Percentiles rank a stretch among this genome's conserved stretches.
phyloP scores from a whole-genome alignment of 2,888 invertebrate species.

The Sinopyrophorus schimmeli region DNA sequence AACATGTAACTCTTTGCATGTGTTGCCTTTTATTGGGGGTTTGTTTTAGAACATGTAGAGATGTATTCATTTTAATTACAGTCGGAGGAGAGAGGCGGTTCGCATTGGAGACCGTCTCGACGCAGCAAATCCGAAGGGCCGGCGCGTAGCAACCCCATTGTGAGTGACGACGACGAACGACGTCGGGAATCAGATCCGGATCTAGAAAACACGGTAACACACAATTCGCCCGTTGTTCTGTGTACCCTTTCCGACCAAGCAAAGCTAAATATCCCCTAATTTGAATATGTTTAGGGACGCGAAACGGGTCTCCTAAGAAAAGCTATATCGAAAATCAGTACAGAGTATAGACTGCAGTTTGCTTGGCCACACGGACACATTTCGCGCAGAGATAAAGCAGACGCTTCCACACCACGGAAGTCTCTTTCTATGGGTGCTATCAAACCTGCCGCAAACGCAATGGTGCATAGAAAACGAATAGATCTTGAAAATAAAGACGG shows the following conservation, averaged over 20 bases:
- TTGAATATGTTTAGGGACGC: slow-evolving; percentile 60
- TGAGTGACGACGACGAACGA: slow-evolving; percentile 48
- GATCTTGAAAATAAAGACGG: slow-evolving; percentile 55
- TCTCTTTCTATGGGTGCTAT: slow-evolving; percentile 87
- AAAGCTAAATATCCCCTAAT: slow-evolving; percentile 29
- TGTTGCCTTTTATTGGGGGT: slow-evolving; percentile 30
- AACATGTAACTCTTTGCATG: slow-evolving; percentile 37
- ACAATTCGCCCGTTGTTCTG: slow-evolving; percentile 40
- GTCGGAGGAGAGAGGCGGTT: slow-evolving; percentile 70
- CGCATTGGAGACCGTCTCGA: slow-evolving; percentile 64
- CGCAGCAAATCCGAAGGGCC: slow-evolving; percentile 82
- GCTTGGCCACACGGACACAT: slow-evolving; percentile 73
- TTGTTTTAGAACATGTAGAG: slow-evolving; percentile 43
- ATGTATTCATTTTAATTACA: slow-evolving; percentile 59
- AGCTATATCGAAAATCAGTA: slow-evolving; percentile 74
- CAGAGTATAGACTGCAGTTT: slow-evolving; percentile 88
- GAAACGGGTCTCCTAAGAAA: slow-evolving; percentile 70
- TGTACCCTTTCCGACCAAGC: slow-evolving; percentile 30
- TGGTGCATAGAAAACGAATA: slow-evolving; percentile 55
- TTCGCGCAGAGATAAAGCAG: slow-evolving; percentile 55
- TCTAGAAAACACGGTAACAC: slow-evolving; percentile 52
- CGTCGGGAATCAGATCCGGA: slow-evolving; percentile 55
- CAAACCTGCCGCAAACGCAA: slow-evolving; percentile 61
- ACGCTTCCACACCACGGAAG: slow-evolving; percentile 69
- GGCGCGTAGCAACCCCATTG: slow-evolving; percentile 51